Base-by-base conservation (phyloP, 1,140 invertebrate genomes). In the Achroia grisella region DNA sequence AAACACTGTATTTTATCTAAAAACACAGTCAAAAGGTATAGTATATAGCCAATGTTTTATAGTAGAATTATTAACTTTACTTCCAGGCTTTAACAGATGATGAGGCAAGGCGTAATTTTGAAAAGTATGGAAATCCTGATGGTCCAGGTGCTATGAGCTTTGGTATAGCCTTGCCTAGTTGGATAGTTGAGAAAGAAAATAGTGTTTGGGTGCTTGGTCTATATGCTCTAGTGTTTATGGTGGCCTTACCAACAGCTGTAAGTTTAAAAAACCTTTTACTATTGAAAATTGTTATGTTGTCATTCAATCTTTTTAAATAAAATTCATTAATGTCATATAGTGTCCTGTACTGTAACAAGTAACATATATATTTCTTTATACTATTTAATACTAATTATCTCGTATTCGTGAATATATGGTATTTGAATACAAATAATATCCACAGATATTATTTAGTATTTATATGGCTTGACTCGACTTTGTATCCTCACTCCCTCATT, bases 141-240 rank as follows among this genome's bases (percentile, higher is more conserved):
- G 98, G 98, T 4, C 98, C 98, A 23, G 97, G 97, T 56, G 97
- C 97, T 12, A 99, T 97, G 91, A 97, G 95, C 63, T 99, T 99
- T 90, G 98, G 98, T 54, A 99, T 99, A 79, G 98, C 98, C 32
- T 86, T 99, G 33, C 98, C 98, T 11, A 99, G 98, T 42, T 99
- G 98, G 98, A 99, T 99, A 82, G 97, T 99, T n/a, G 97, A 99
- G 74, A 98, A 98, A 80, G 95, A 99, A 87, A 99, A 99, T 83
- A 98, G 97, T 57, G 91, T 99, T 28, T 98, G 96, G 96, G 97
- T 99, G 6, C 87, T 99, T 30, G 97, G 96, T 10, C 88, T 98
- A 0, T 99, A 99, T 88, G 97, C 93, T 11, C 86, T 99, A 32
- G 93, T 99, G 0, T 99, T 99, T 71, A 99, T 99, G 97, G 92